Evolutionary conservation across 2,113 vertebrate species (phyloP).

Genomic region (Silurus glanis): DNA sequence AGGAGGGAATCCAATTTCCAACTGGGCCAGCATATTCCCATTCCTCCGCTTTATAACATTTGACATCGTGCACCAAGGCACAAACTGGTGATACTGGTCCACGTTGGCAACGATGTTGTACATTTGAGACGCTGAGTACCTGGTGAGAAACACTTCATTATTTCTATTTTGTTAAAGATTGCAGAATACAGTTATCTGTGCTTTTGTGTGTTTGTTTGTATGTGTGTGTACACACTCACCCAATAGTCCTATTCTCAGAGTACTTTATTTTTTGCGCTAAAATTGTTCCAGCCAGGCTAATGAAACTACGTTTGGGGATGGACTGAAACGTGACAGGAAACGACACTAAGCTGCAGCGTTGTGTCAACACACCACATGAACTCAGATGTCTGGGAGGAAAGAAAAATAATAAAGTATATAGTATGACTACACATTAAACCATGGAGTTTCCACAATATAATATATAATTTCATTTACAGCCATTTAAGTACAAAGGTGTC

Average conservation of each 20-base stretch:
- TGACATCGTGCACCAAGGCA: conserved; percentile 79
- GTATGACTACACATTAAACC: not conserved
- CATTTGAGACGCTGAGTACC: conserved; percentile 75
- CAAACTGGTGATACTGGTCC: conserved; percentile 73
- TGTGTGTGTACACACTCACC: conserved; percentile 56
- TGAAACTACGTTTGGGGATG: conserved; percentile 63
- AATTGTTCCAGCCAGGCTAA: conserved; percentile 64
- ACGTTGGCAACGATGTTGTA: conserved; percentile 72
- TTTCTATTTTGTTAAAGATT: not conserved
- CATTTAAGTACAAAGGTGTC: not conserved
- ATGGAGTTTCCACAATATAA: not conserved
- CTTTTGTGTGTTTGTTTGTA: not conserved
- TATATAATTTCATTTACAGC: not conserved
- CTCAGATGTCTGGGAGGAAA: conserved; percentile 56
- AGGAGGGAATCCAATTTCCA: conserved; percentile 78
- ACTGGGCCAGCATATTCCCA: conserved; percentile 56
- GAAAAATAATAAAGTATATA: not conserved
- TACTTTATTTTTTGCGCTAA: conserved; percentile 69
- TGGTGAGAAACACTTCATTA: conserved; percentile 37
- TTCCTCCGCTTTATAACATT: conserved; percentile 56
- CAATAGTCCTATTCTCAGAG: conserved; percentile 63
- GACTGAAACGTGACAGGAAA: not conserved
- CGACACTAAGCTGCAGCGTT: conserved; percentile 39
- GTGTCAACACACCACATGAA: conserved; percentile 53
- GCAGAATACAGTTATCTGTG: too few species aligned